Evolutionary conservation across 1,140 invertebrate genomes (phyloP).

Genomic region (Paraescarpia echinospica): DNA sequence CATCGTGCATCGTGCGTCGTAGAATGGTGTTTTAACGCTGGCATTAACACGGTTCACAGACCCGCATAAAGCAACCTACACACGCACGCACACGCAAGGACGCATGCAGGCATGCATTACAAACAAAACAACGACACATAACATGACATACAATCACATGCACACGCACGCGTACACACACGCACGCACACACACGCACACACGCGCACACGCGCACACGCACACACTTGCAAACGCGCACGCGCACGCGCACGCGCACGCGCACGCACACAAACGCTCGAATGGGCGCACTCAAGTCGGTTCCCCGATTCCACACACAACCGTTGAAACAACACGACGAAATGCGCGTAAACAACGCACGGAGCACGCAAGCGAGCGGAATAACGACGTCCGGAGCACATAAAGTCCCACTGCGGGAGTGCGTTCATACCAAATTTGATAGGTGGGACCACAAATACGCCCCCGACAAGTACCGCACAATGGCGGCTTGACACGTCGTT

Average conservation of each 20-base stretch:
- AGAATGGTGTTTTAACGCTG: background rate
- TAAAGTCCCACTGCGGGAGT: background rate
- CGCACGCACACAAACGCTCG: background rate
- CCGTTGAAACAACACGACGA: background rate
- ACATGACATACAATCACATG: background rate
- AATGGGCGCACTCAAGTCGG: background rate
- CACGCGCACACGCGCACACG: background rate
- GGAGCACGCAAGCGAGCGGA: background rate
- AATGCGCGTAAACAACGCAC: background rate
- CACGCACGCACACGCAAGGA: background rate
- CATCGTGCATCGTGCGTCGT: background rate
- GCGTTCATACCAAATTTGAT: background rate
- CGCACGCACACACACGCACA: background rate
- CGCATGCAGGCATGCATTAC: background rate
- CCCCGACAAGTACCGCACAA: background rate
- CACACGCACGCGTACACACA: background rate
- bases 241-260: background rate
- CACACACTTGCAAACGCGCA: background rate
- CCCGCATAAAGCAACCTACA: background rate
- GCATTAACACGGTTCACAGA: background rate
- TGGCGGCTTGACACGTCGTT: background rate
- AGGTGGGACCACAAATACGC: slow-evolving; percentile 3
- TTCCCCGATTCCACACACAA: background rate
- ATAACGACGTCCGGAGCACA: background rate
- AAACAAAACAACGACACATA: background rate